Evolutionary conservation across 1,140 invertebrate genomes (phyloP).

Genomic region (Phymorhynchus buccinoides): DNA sequence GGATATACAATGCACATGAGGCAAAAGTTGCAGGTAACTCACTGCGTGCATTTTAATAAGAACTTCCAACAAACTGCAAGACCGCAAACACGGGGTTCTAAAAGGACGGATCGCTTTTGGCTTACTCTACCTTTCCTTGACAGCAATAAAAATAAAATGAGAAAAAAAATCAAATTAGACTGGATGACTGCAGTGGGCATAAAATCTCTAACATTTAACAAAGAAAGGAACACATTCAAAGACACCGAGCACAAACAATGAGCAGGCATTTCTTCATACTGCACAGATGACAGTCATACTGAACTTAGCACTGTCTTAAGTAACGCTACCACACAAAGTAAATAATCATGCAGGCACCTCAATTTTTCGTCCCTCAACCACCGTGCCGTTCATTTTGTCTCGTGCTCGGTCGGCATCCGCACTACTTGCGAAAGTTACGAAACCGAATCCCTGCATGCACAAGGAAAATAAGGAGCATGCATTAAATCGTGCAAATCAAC

Average conservation of each 20-base stretch:
- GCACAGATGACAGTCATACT: constrained; percentile 49
- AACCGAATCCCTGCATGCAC: constrained; percentile 93
- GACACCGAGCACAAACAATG: constrained; percentile 39
- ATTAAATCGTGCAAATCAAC: constrained; percentile 69
- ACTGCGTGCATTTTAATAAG: constrained; percentile 42
- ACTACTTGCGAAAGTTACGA: constrained; percentile 99
- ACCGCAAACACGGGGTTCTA: constrained; percentile 39
- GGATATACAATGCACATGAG: constrained; percentile 36
- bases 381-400: constrained; percentile 99
- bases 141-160: constrained; percentile 23
- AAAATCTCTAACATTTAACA: constrained; percentile 22
- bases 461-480: constrained; percentile 74
- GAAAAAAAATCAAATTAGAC: constrained; percentile 29
- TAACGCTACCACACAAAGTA: constrained; percentile 80
- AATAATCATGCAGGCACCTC: constrained; percentile 85
- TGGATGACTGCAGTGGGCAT: not conserved
- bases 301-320: constrained; percentile 45
- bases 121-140: constrained; percentile 39
- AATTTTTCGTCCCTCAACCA: constrained; percentile 99
- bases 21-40: constrained; percentile 32
- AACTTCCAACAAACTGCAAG: constrained; percentile 38
- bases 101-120: constrained; percentile 39
- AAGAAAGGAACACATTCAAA: constrained; percentile 29
- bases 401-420: constrained; percentile 99
- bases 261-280: constrained; percentile 73